Base-by-base conservation (phyloP, 2,797 vertebrate species). In the Anabacerthia variegaticeps region DNA sequence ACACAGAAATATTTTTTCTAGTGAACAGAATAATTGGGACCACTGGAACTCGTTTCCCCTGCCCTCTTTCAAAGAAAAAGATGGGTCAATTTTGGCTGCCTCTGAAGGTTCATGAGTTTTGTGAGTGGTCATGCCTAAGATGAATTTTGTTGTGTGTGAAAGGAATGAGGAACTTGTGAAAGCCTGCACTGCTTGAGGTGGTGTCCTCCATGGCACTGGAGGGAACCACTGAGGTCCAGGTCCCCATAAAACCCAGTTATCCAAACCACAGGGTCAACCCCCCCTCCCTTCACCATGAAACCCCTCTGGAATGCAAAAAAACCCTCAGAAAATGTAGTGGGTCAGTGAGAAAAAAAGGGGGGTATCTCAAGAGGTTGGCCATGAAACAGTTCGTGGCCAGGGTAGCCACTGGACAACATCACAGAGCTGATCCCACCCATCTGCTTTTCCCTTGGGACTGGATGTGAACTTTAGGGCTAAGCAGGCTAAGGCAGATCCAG, bases 21-120 rank as follows among this genome's bases (percentile, higher is more conserved):
- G 86, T 0, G 0, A 93, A 46, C 46, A 66, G 71, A 90, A 72
- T 95, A 97, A 96, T 95, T 96, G 93, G 90, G 94, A 95, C 80
- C 94, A 93, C 72, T 89, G 93, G 92, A 96, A 58, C 68, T 89
- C 79, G 28, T 79, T 93, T 83, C 44, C 37, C 28, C 66, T 14
- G 46, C 9, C 28, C 37, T 37, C 15, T 30, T 54, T 84, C 48
- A 62, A 76, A 54, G 66, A 89, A 93, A 96, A 77, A n/a, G 63
- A 92, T 72, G 77, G 90, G 85, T 92, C 93, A 79, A 14, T 91
- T 96, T 90, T 68, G 36, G 49, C 74, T 93, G 80, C 32, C 49
- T 88, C 14, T 2, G 14, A 75, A 74, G 51, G 67, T 76, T 88
- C 78, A 1, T 75, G 68, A 72, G 67, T 78, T 84, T 86, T 83